A percentile compares a stretch with the other conserved stretches of the same genome.
These are phyloP conservation scores for Platanista minor DNA, from an alignment of 2,113 vertebrate species.

Conservation along the genomic window DNA sequence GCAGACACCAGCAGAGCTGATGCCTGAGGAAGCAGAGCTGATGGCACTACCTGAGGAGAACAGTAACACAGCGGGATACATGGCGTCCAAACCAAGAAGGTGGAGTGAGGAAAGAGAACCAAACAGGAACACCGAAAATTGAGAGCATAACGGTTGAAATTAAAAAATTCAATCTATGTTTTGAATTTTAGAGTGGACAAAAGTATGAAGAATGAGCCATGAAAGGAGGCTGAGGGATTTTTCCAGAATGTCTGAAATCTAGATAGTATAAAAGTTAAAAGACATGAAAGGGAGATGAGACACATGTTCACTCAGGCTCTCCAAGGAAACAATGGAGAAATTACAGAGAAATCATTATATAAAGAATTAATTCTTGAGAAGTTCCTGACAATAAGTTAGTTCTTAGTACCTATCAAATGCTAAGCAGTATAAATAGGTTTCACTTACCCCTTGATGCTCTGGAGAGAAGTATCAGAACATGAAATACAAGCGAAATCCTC, in stretches of 20 bases:
- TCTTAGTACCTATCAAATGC: fast-evolving
- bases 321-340: not conserved
- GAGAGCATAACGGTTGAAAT: not conserved
- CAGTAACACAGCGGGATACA: fast-evolving
- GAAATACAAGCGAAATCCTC: too few relatives aligned
- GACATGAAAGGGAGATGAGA: too few relatives aligned
- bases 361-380: not conserved
- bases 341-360: fast-evolving
- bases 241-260: not conserved
- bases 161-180: not conserved
- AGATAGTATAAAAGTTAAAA: not conserved
- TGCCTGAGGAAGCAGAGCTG: not conserved
- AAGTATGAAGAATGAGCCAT: not conserved
- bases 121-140: not conserved
- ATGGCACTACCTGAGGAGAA: fast-evolving
- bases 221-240: not conserved
- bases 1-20: not conserved
- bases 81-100: not conserved
- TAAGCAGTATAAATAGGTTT: fast-evolving
- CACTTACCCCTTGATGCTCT: fast-evolving
- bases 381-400: not conserved
- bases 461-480: not conserved
- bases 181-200: not conserved
- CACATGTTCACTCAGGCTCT: fast-evolving
- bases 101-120: too few relatives aligned